phyloP scores from a whole-genome alignment of 2,113 vertebrate genomes.

The Ailuropoda melanoleuca region DNA sequence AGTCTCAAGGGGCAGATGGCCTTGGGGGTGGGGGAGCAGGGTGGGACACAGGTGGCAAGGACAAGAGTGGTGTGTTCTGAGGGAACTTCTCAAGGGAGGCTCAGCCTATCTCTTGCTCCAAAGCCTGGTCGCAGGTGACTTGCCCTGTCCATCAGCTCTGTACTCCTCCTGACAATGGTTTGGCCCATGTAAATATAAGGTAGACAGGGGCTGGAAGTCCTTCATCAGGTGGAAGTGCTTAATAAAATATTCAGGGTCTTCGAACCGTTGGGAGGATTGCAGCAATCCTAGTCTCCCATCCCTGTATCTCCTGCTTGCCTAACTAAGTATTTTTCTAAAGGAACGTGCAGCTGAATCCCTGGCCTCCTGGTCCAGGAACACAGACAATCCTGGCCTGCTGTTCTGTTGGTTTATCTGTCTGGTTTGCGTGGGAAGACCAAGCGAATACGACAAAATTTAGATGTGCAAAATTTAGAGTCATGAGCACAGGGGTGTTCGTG shows the following conservation, averaged over 20 bases:
- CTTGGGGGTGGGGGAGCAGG: not conserved
- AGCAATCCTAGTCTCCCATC: not conserved
- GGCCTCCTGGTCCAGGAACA: not conserved
- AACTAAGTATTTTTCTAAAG: not conserved
- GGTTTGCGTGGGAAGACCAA: not conserved
- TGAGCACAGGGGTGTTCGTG: not conserved
- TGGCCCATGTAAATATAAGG: not conserved
- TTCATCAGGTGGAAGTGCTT: not conserved
- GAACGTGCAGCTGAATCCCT: not conserved
- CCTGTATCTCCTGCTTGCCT: not conserved
- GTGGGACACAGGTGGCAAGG: not conserved
- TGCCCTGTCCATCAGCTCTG: accelerated
- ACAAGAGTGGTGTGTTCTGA: too few species aligned
- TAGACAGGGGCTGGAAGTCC: not conserved
- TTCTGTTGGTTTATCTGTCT: not conserved
- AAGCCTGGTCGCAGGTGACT: not conserved
- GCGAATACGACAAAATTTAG: not conserved
- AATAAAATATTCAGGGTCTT: not conserved
- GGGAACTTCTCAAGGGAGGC: not conserved
- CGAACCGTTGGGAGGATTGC: not conserved
- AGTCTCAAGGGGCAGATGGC: not conserved
- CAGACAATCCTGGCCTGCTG: not conserved
- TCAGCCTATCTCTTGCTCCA: accelerated
- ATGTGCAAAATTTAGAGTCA: not conserved
- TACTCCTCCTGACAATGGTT: too few species aligned